A percentile compares a stretch with the other conserved stretches of the same genome.
phyloP scores from a whole-genome alignment of 1,140 invertebrate genomes.

The Pachypsylla venusta region DNA sequence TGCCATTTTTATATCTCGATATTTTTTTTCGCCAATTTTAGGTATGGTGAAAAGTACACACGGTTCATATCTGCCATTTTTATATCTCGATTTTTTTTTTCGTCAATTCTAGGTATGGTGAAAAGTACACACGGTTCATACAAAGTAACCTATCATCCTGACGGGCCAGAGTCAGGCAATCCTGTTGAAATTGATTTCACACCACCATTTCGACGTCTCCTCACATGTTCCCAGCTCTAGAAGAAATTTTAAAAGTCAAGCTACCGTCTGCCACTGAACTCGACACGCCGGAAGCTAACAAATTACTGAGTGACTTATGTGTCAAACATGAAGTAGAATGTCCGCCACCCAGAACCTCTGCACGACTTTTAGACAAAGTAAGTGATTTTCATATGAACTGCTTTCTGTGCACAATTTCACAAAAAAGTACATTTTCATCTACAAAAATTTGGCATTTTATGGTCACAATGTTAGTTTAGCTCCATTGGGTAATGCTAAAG shows the following conservation, averaged over 20 bases:
- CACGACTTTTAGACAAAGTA: constrained; percentile 88
- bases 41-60: too few species aligned
- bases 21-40: constrained; percentile 21
- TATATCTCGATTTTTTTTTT: constrained; percentile 14
- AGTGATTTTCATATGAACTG: too few species aligned
- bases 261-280: constrained; percentile 61
- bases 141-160: constrained; percentile 80
- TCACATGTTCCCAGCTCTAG: constrained; percentile 83
- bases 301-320: constrained; percentile 71
- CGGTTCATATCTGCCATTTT: too few species aligned
- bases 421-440: too few species aligned
- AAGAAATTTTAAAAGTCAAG: constrained; percentile 65
- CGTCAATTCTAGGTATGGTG: constrained; percentile 43
- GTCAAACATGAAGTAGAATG: constrained; percentile 81
- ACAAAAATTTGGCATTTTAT: too few species aligned
- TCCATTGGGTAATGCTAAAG: too few species aligned
- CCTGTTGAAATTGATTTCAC: constrained; percentile 90
- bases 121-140: constrained; percentile 48
- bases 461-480: too few species aligned
- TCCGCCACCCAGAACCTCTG: constrained; percentile 73
- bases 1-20: too few species aligned
- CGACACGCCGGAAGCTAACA: constrained; percentile 45
- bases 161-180: constrained; percentile 59
- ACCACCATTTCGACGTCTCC: constrained; percentile 85
- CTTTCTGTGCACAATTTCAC: too few species aligned